A percentile compares a stretch with the other conserved stretches of the same genome.
Evolutionary conservation across 2,888 invertebrate genomes (phyloP).

Genomic region (Metacarcinus magister): DNA sequence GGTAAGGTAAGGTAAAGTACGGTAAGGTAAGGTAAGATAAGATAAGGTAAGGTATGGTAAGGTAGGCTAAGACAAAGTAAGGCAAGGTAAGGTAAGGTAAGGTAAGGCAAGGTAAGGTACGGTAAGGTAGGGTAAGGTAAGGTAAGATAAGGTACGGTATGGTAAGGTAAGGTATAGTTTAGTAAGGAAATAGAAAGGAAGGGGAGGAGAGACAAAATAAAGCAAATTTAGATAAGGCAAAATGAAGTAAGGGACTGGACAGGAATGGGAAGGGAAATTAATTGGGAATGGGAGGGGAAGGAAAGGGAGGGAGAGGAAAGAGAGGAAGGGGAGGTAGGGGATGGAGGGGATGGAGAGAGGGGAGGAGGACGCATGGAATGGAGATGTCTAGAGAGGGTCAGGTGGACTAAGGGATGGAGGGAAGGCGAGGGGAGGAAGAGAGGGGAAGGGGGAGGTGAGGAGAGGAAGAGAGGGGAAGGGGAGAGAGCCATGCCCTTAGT

Average conservation of each 20-base stretch:
- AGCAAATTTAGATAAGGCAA: not conserved
- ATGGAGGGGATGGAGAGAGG: not conserved
- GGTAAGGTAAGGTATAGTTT: no score
- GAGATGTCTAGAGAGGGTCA: not conserved
- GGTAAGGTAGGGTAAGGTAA: no score
- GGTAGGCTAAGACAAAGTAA: not conserved
- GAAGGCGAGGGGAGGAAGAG: not conserved
- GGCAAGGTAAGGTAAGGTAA: not conserved
- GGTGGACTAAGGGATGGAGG: no score
- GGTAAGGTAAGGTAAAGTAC: not conserved
- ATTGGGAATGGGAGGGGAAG: not conserved
- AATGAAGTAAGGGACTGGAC: no score
- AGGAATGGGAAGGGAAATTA: not conserved
- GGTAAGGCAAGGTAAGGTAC: no score
- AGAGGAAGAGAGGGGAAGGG: not conserved
- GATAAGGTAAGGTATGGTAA: not conserved
- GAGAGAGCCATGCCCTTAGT: not conserved
- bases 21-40: not conserved
- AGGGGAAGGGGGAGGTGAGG: not conserved
- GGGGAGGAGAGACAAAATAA: not conserved
- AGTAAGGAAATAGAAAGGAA: not conserved
- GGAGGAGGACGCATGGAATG: not conserved
- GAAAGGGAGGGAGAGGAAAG: not conserved
- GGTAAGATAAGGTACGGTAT: no score
- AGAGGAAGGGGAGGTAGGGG: not conserved